phyloP scores from a whole-genome alignment of 2,113 vertebrate species.

The Tenrec ecaudatus region DNA sequence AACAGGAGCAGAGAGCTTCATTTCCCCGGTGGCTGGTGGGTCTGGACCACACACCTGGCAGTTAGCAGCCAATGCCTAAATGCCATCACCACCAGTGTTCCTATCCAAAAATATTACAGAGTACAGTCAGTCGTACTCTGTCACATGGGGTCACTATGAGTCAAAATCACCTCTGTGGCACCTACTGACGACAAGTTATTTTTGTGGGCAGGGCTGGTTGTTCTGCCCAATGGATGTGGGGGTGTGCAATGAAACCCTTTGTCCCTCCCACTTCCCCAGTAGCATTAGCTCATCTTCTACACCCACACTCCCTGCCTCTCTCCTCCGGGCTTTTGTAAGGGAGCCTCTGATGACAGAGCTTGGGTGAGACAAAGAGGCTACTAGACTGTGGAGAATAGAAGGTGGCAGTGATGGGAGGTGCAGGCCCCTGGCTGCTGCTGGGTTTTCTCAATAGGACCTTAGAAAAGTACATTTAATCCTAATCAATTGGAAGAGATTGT shows the following conservation, averaged over 20 bases:
- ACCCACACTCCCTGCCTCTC: rapidly evolving
- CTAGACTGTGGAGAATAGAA: not conserved
- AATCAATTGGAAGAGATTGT: conserved; percentile 9
- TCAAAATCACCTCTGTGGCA: not conserved
- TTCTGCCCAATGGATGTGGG: not conserved
- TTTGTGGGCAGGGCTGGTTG: too few relatives aligned
- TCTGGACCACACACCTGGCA: too few relatives aligned
- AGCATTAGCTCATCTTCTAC: rapidly evolving
- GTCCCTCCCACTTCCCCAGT: not conserved
- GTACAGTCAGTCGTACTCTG: not conserved
- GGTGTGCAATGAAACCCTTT: not conserved
- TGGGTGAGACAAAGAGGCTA: not conserved
- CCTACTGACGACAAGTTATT: not conserved
- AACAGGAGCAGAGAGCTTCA: too few relatives aligned
- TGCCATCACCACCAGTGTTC: too few relatives aligned
- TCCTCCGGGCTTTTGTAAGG: not conserved
- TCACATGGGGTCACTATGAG: not conserved
- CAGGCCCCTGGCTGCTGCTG: not conserved
- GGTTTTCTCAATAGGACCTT: conserved; percentile 1
- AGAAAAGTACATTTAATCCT: conserved; percentile 43
- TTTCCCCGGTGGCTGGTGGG: too few relatives aligned
- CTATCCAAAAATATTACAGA: too few relatives aligned
- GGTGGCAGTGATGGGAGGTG: not conserved
- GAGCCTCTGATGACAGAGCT: not conserved
- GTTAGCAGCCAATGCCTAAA: too few relatives aligned